phyloP scores from a whole-genome alignment of 2,888 invertebrate species.

The Spatulosminthurus flaviceps region DNA sequence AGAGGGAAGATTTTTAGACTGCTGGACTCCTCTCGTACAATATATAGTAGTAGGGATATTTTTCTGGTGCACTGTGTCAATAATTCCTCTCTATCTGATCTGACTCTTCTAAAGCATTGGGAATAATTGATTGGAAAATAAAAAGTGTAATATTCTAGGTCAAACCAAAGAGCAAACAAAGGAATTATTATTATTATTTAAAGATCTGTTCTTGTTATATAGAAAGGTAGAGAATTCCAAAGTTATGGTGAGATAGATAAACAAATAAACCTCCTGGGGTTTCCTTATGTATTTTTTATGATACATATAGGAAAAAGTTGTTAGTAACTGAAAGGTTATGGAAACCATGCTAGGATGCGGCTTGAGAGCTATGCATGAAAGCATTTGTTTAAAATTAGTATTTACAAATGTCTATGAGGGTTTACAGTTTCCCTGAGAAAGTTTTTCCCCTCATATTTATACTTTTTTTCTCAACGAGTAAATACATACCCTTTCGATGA shows the following conservation, averaged over 20 bases:
- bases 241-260: too few relatives aligned
- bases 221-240: too few relatives aligned
- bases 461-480: background rate
- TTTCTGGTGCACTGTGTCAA: slow-evolving; percentile 43
- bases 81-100: slow-evolving; percentile 17
- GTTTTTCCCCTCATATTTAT: background rate
- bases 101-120: background rate
- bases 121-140: background rate
- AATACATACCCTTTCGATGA: slow-evolving; percentile 15
- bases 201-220: too few relatives aligned
- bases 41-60: too few relatives aligned
- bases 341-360: too few relatives aligned
- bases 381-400: slow-evolving; percentile 2
- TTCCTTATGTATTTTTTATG: too few relatives aligned
- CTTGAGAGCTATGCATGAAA: background rate
- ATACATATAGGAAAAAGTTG: too few relatives aligned
- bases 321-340: too few relatives aligned
- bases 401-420: background rate
- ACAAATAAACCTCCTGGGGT: too few relatives aligned
- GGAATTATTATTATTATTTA: too few relatives aligned
- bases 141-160: background rate
- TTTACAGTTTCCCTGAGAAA: slow-evolving; percentile 2
- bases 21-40: too few relatives aligned
- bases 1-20: too few relatives aligned
- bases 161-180: background rate